Evolutionary conservation across 1,140 invertebrate genomes (phyloP).

Genomic region (Carcinoscorpius rotundicauda): DNA sequence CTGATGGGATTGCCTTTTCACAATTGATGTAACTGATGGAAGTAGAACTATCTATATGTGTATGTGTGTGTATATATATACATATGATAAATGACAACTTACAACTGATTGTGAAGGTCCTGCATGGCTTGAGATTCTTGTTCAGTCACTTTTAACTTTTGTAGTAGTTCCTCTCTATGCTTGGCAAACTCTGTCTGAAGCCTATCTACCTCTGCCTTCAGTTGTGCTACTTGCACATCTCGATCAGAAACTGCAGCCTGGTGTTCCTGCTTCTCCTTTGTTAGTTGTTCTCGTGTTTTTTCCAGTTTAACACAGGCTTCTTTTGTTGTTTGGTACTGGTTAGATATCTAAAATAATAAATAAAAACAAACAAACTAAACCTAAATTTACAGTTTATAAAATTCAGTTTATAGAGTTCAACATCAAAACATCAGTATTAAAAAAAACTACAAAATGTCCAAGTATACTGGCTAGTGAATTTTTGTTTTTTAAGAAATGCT

Average conservation of each 20-base stretch:
- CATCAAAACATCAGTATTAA: no score
- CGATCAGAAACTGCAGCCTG: constrained; percentile 16
- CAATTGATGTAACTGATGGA: no score
- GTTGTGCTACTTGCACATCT: constrained; percentile 10
- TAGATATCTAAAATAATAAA: no score
- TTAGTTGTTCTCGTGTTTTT: constrained; percentile 3
- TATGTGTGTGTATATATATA: no score
- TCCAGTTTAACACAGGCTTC: constrained; percentile 10
- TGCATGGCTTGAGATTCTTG: constrained; percentile 14
- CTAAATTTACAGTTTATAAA: no score
- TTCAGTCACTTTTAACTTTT: constrained; percentile 17
- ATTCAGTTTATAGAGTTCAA: no score
- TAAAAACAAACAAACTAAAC: no score
- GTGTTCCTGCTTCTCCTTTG: constrained; percentile 10
- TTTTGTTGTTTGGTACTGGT: background rate
- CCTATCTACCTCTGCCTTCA: constrained; percentile 19
- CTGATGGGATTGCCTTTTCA: no score
- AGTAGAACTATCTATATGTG: no score
- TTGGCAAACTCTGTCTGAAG: constrained; percentile 16
- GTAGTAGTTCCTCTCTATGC: constrained; percentile 17
- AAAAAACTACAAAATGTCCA: no score
- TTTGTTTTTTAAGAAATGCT: no score
- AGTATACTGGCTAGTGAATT: no score
- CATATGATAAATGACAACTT: background rate
- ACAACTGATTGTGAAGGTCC: constrained; percentile 16